These are phyloP conservation scores for Styela clava DNA, from an alignment of 23 tunicate genomes.

Conservation along the genomic window DNA sequence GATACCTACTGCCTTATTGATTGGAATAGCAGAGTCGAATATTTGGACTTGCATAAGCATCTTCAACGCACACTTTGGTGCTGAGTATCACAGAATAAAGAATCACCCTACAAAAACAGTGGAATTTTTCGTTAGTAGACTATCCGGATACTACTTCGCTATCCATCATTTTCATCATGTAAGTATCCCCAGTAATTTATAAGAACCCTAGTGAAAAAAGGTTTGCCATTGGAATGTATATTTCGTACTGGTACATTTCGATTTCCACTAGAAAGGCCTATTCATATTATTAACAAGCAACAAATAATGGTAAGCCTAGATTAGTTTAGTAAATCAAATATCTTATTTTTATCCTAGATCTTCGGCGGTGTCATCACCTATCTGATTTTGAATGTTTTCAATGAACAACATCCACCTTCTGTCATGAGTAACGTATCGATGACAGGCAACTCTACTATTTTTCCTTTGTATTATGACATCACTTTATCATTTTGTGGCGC, in stretches of 20 bases:
- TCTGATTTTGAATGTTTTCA: background rate
- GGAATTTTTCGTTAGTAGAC: constrained; percentile 11
- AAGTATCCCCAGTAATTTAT: too few species aligned
- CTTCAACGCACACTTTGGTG: constrained; percentile 44
- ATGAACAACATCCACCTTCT: background rate
- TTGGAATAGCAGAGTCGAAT: constrained; percentile 59
- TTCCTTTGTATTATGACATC: too few species aligned
- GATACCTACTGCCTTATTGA: constrained; percentile 44
- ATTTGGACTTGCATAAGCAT: constrained; percentile 53
- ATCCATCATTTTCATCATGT: constrained; percentile 40
- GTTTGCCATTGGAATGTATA: too few species aligned
- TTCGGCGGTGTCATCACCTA: background rate
- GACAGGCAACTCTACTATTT: too few species aligned
- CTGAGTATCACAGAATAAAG: constrained; percentile 5
- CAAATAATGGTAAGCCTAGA: too few species aligned
- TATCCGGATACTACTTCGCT: constrained; percentile 41
- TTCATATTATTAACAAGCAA: too few species aligned
- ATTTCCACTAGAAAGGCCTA: too few species aligned
- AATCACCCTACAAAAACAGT: background rate
- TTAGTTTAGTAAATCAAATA: too few species aligned
- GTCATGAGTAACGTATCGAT: too few species aligned
- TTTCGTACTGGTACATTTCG: too few species aligned
- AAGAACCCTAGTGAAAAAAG: too few species aligned
- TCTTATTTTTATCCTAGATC: too few species aligned
- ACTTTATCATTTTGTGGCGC: constrained; percentile 29